Percentiles rank a stretch among this genome's conserved stretches.
Conservation (phyloP, 2,888 invertebrate genomes). For the Agrotis clavis region DNA sequence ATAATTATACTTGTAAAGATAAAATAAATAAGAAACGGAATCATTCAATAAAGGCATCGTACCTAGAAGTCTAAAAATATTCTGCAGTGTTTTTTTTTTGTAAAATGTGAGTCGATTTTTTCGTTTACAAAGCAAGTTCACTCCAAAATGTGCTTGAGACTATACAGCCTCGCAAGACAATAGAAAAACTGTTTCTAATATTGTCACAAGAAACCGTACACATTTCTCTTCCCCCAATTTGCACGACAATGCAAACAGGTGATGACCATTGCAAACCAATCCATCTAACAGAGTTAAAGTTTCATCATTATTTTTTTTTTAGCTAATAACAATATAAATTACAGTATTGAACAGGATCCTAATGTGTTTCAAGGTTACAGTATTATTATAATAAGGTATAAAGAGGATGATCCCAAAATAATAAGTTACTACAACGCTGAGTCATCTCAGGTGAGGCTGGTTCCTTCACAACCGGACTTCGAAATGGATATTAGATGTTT, state of each 20-base stretch:
- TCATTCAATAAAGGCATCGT: no score
- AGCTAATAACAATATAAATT: constrained; percentile 39
- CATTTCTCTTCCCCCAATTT: neutral
- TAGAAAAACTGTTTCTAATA: neutral
- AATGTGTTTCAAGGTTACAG: constrained; percentile 54
- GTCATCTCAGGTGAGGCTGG: constrained; percentile 54
- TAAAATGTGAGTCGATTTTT: no score
- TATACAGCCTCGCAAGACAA: constrained; percentile 1
- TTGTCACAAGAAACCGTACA: neutral
- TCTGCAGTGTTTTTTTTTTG: no score
- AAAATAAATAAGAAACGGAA: no score
- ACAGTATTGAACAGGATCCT: constrained; percentile 56
- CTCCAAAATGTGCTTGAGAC: neutral
- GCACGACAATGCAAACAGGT: neutral
- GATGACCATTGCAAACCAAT: neutral
- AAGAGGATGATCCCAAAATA: constrained; percentile 60
- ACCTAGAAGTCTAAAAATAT: no score
- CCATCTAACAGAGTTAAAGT: neutral
- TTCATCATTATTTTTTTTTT: neutral
- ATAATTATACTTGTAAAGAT: no score
- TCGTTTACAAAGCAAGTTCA: neutral
- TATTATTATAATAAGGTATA: constrained; percentile 20
- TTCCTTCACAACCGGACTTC: constrained; percentile 62
- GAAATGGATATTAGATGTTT: constrained; percentile 34
- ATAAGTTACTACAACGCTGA: constrained; percentile 60